Percentiles rank a stretch among this genome's conserved stretches.
Evolutionary conservation across 1,140 invertebrate species (phyloP).

Genomic region (Apolygus lucorum): DNA sequence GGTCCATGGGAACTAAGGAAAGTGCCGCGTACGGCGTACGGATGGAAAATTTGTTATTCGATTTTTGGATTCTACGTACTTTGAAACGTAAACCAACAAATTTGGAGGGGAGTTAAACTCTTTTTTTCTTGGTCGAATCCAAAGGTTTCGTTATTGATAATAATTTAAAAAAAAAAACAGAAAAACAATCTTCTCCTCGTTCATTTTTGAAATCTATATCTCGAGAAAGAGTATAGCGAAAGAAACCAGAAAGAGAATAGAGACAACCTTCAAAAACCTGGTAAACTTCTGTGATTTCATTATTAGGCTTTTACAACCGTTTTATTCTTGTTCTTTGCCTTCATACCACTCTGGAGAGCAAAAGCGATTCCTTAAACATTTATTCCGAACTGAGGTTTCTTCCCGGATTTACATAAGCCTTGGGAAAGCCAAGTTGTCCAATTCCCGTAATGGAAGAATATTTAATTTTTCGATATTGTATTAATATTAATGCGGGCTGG

Average conservation of each 20-base stretch:
- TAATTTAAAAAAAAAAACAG: too few relatives aligned
- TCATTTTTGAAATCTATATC: too few relatives aligned
- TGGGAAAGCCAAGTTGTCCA: constrained; percentile 18
- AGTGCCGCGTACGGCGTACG: too few relatives aligned
- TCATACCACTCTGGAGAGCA: not conserved
- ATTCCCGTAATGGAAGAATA: constrained; percentile 28
- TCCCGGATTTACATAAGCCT: constrained; percentile 23
- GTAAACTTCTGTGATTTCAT: constrained; percentile 22
- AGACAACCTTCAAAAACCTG: too few relatives aligned
- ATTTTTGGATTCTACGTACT: too few relatives aligned
- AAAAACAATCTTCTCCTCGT: too few relatives aligned
- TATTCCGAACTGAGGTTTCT: constrained; percentile 11
- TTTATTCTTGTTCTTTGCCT: not conserved
- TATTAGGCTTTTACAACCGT: constrained; percentile 14
- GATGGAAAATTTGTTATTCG: too few relatives aligned
- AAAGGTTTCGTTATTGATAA: too few relatives aligned
- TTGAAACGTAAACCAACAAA: too few relatives aligned
- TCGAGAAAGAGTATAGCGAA: not conserved
- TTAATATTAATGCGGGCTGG: constrained; percentile 27
- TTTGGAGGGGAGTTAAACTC: too few relatives aligned
- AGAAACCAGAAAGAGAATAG: not conserved
- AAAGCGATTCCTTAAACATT: constrained; percentile 28
- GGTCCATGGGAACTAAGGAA: too few relatives aligned
- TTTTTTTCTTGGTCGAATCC: too few relatives aligned
- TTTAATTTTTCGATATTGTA: constrained; percentile 29